Conservation (phyloP, 2,113 vertebrate genomes). For the Malurus alboscapulatus region DNA sequence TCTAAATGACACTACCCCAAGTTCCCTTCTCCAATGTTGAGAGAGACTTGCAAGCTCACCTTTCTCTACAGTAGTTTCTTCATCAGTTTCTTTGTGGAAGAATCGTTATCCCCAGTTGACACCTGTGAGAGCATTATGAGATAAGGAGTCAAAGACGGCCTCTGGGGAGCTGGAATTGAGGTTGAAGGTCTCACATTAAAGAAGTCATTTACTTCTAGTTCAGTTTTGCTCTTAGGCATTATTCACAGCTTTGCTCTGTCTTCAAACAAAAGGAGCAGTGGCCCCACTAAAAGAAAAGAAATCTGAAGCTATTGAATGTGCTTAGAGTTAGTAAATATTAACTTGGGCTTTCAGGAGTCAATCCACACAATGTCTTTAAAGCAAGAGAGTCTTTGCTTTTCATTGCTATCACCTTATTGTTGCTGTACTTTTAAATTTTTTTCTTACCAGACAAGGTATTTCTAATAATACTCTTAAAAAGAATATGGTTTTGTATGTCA, state of each 20-base stretch:
- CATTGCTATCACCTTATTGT: background rate
- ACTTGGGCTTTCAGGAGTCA: conserved; percentile 32
- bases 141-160: conserved; percentile 44
- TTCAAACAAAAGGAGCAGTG: conserved; percentile 57
- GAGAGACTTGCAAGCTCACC: background rate
- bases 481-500: background rate
- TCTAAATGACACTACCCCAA: background rate
- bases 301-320: conserved; percentile 34
- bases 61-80: background rate
- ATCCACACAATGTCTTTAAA: background rate
- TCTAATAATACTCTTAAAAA: background rate
- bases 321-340: conserved; percentile 60
- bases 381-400: background rate
- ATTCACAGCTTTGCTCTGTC: conserved; percentile 49
- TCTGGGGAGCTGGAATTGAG: conserved; percentile 58
- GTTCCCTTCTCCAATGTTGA: background rate
- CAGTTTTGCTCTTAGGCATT: conserved; percentile 60
- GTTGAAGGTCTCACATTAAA: conserved; percentile 61
- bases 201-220: conserved; percentile 48
- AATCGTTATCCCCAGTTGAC: background rate
- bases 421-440: background rate
- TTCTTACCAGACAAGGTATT: background rate
- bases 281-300: conserved; percentile 33
- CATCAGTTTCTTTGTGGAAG: background rate
- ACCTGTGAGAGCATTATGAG: background rate